phyloP scores from a whole-genome alignment of 2,888 invertebrate genomes.

The Conomelus anceps region DNA sequence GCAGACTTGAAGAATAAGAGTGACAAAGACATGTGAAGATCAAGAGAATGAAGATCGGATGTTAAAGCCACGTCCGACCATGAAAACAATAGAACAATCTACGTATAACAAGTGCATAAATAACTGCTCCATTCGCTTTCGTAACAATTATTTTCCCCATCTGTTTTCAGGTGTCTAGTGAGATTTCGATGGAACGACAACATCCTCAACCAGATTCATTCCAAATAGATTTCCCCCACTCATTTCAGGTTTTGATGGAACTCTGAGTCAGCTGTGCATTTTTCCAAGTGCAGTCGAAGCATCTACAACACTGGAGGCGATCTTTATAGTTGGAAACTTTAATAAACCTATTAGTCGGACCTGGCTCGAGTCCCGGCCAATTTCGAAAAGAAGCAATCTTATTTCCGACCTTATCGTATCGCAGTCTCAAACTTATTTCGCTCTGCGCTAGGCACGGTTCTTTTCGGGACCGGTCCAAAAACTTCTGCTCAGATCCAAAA shows the following conservation, averaged over 20 bases:
- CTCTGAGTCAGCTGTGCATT: background rate
- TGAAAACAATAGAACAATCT: no score
- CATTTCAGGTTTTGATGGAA: background rate
- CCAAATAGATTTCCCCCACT: background rate
- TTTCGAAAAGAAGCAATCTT: background rate
- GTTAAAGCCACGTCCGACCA: no score
- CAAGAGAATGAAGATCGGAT: no score
- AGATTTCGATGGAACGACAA: no score
- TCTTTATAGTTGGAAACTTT: constrained; percentile 2
- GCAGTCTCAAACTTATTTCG: background rate
- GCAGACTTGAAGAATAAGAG: no score
- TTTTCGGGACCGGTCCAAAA: background rate
- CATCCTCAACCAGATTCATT: background rate
- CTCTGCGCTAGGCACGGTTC: background rate
- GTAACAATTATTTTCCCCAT: no score
- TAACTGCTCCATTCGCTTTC: no score
- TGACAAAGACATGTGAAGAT: no score
- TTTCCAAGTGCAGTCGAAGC: background rate
- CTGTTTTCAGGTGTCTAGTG: no score
- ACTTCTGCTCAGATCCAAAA: background rate
- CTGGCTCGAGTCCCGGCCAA: background rate
- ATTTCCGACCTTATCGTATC: background rate
- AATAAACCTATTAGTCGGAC: constrained; percentile 5
- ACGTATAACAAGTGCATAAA: no score
- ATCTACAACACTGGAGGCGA: background rate